These are phyloP conservation scores for Syrmaticus mikado DNA, from an alignment of 2,113 vertebrate genomes.

Conservation along the genomic window DNA sequence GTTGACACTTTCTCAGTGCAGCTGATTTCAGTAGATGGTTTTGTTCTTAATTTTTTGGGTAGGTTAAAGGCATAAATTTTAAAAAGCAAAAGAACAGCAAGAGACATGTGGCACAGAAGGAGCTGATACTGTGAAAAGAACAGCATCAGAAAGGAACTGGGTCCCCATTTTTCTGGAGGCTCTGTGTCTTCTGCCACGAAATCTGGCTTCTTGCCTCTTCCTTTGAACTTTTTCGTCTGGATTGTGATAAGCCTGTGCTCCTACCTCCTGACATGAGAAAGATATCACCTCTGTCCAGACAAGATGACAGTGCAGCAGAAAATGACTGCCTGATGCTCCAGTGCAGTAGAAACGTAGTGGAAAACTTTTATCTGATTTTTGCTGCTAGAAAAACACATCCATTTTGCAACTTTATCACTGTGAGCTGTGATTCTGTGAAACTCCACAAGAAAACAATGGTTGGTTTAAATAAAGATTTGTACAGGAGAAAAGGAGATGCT, in stretches of 20 bases:
- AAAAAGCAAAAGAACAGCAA: not conserved
- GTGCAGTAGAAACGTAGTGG: not conserved
- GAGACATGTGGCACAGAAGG: not conserved
- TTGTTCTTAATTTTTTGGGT: constrained; percentile 28
- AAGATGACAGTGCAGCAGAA: not conserved
- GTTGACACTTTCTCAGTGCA: constrained; percentile 56
- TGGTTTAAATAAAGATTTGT: not conserved
- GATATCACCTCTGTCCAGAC: not conserved
- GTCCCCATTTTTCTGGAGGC: not conserved
- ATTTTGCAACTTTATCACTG: not conserved
- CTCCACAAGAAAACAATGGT: not conserved
- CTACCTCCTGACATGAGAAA: not conserved
- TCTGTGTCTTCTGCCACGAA: not conserved
- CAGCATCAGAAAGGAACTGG: not conserved
- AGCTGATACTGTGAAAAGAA: not conserved
- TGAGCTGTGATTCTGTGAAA: not conserved
- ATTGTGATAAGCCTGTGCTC: not conserved
- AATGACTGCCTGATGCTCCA: not conserved
- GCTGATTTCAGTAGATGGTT: constrained; percentile 29
- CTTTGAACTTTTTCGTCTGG: not conserved
- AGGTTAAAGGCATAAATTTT: not conserved
- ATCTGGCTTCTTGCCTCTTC: constrained; percentile 15
- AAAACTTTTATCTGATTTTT: not conserved
- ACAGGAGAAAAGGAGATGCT: not conserved
- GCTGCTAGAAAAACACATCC: not conserved